Base-by-base conservation (phyloP, 2,888 invertebrate genomes). In the Synanthedon andrenaeformis region DNA sequence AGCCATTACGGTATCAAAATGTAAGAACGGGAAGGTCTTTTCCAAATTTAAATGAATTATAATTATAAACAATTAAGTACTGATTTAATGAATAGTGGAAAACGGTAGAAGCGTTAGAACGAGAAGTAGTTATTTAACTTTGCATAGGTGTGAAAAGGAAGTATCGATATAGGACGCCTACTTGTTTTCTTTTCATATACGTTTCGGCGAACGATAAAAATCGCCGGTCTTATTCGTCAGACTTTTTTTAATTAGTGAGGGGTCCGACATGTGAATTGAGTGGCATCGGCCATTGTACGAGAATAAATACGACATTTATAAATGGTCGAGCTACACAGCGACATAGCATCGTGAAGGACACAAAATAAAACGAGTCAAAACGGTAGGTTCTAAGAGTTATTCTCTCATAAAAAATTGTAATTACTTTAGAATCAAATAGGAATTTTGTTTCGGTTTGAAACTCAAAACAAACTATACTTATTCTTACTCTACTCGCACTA, bases 171-270 rank as follows among this genome's bases (percentile, higher is more conserved):
- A 77, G 66, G 78, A 84, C 87, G 86, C 86, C 86, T 86, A 76
- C 85, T 72, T 65, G 58, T 70, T 74, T 78, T 76, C 82, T 78
- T 80, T 74, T 75, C 75, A 72, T 78, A 74, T 76, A 78, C 72
- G 82, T 85, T 86, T 86, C 83, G 84, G 82, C 77, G 74, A 74
- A 78, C 74, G 87, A 87, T 87, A 83, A 84, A 84, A 85, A 86
- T 86, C 86, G 80, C 77, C 74, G 79, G 84, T 82, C 79, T 86
- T 81, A 87, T 87, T 87, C 87, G 87, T 87, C 83, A 75, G 83
- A 64, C 67, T 80, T 84, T 79, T 84, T 86, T 85, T 87, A 86
- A 86, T 86, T 87, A 84, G 79, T 76, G 74, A 82, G 82, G 82
- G 84, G 78, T 76, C 76, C 62, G 71, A 71, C 80, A 82, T 86